Evolutionary conservation across 2,888 invertebrate species (phyloP).

Genomic region (Eupsilia transversa): DNA sequence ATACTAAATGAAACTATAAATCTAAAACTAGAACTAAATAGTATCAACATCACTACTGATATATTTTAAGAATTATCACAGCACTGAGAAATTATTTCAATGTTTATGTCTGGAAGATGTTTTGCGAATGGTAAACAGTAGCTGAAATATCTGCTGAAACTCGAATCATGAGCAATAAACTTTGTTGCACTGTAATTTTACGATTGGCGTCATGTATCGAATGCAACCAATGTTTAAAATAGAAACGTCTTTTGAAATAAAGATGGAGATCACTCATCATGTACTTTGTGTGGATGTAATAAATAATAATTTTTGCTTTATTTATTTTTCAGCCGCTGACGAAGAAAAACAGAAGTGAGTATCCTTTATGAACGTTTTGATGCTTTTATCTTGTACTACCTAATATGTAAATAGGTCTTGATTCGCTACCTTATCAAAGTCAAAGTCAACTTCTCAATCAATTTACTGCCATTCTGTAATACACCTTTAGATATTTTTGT

Average conservation of each 20-base stretch:
- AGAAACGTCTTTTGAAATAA: constrained; percentile 7
- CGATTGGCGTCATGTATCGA: constrained; percentile 15
- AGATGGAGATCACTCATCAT: background rate
- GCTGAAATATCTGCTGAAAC: constrained; percentile 40
- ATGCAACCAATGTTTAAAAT: constrained; percentile 32
- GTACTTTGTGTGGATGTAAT: background rate
- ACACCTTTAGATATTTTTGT: background rate
- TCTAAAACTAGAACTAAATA: constrained; percentile 10
- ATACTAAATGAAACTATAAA: background rate
- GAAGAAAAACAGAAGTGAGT: constrained; percentile 99
- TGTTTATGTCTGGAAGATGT: constrained; percentile 81
- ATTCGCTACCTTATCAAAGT: background rate
- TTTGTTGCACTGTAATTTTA: constrained; percentile 52
- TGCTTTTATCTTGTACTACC: background rate
- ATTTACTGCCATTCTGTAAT: background rate
- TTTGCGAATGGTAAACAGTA: constrained; percentile 74
- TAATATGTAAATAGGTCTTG: background rate
- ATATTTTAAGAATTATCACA: constrained; percentile 76
- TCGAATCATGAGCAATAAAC: constrained; percentile 25
- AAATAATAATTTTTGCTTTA: constrained; percentile 58
- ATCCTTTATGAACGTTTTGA: constrained; percentile 27
- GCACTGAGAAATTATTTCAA: constrained; percentile 64
- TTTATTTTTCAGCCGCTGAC: constrained; percentile 96
- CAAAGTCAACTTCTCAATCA: background rate
- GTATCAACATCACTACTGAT: constrained; percentile 27